Evolutionary conservation across 2,797 vertebrate genomes (phyloP).

Genomic region (Pseudomugil tenellus): DNA sequence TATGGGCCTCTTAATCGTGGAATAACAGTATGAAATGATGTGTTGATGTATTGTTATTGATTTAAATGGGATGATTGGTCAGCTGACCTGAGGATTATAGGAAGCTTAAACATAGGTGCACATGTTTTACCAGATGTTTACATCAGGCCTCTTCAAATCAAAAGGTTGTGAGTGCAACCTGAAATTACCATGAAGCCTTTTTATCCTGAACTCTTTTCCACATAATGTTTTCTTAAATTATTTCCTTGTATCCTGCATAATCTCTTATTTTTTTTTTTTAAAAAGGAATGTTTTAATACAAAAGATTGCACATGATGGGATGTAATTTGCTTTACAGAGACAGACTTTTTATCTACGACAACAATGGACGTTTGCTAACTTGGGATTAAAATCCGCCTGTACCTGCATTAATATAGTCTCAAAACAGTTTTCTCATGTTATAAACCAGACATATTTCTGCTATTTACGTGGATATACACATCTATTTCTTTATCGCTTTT

Average conservation of each 20-base stretch:
- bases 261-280: neutral
- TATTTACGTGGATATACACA: neutral
- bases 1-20: conserved; percentile 31
- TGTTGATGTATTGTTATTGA: neutral
- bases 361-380: neutral
- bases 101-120: neutral
- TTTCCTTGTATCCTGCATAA: conserved; percentile 21
- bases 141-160: neutral
- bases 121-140: neutral
- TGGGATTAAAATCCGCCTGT: neutral
- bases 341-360: neutral
- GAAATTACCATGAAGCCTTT: neutral
- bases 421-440: neutral
- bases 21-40: conserved; percentile 4
- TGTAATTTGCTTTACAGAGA: conserved; percentile 3
- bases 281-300: conserved; percentile 17
- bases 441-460: neutral
- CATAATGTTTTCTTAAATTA: too few relatives aligned
- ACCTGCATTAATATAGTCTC: neutral
- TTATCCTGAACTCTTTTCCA: too few relatives aligned
- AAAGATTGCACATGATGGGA: conserved; percentile 14
- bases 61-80: neutral
- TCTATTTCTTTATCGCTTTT: too few relatives aligned
- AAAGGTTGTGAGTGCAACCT: neutral
- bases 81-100: neutral